phyloP scores from a whole-genome alignment of 2,113 vertebrate species.

The Sceloporus tristichus region DNA sequence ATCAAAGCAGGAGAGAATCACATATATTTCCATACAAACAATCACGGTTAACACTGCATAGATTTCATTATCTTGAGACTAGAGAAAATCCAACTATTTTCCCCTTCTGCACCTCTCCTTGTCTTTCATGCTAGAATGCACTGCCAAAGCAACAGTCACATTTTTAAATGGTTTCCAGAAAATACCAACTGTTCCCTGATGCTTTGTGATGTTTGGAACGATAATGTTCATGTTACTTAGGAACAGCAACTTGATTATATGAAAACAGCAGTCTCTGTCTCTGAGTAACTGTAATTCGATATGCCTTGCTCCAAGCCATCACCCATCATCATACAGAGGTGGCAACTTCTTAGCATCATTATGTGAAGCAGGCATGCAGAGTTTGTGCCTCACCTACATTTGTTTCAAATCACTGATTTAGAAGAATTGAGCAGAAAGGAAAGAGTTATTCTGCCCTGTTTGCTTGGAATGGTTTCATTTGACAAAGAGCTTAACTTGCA shows the following conservation, averaged over 20 bases:
- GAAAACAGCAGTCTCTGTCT: conserved; percentile 24
- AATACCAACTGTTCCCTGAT: background rate
- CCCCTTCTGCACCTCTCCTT: background rate
- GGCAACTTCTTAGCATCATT: conserved; percentile 19
- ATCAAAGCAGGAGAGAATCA: too few species aligned
- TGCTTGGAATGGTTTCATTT: conserved; percentile 32
- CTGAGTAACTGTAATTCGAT: conserved; percentile 17
- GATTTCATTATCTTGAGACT: background rate
- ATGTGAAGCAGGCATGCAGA: background rate
- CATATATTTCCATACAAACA: background rate
- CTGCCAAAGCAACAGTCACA: background rate
- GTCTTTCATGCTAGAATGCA: conserved; percentile 6
- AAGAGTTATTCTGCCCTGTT: conserved; percentile 42
- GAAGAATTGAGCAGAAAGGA: conserved; percentile 25
- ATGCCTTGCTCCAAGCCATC: background rate
- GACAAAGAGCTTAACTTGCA: conserved; percentile 31
- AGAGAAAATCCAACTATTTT: background rate
- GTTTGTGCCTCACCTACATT: conserved; percentile 21
- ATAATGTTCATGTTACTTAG: conserved; percentile 14
- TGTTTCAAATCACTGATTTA: conserved; percentile 30
- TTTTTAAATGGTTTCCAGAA: conserved; percentile 17
- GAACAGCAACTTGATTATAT: background rate
- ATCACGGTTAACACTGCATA: background rate
- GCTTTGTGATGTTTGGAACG: background rate
- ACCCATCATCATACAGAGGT: background rate